Evolutionary conservation across 2,797 vertebrate species (phyloP).

Genomic region (Pogonophryne albipinna): DNA sequence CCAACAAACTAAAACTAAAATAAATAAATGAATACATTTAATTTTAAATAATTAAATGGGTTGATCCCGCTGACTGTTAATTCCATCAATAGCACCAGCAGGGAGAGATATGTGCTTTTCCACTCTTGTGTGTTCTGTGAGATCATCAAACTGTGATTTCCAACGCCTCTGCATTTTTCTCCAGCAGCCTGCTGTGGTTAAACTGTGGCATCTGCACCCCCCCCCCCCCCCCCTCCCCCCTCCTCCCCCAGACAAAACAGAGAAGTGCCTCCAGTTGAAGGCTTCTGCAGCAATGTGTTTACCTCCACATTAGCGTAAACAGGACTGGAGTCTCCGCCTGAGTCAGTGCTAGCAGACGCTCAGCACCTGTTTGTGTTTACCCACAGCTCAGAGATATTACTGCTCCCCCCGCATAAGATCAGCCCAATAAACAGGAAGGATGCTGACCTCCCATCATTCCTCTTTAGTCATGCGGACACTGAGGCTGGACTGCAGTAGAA

Average conservation of each 20-base stretch:
- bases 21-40: too few species aligned
- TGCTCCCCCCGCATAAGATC: slow-evolving; percentile 15
- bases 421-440: slow-evolving; percentile 20
- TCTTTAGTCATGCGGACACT: slow-evolving; percentile 10
- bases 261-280: slow-evolving; percentile 31
- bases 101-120: slow-evolving; percentile 18
- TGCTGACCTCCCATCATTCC: slow-evolving; percentile 27
- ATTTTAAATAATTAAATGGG: slow-evolving; percentile 3
- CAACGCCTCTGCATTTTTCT: slow-evolving; percentile 5
- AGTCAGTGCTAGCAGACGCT: slow-evolving; percentile 61
- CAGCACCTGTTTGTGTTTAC: slow-evolving; percentile 69
- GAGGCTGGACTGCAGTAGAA: slow-evolving; percentile 12
- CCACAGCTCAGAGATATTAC: slow-evolving; percentile 35
- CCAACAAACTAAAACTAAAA: too few species aligned
- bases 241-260: slow-evolving; percentile 8
- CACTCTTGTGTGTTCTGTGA: slow-evolving; percentile 9
- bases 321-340: slow-evolving; percentile 48
- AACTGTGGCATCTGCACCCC: slow-evolving; percentile 13
- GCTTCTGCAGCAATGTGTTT: slow-evolving; percentile 59
- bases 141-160: slow-evolving; percentile 39
- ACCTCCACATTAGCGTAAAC: slow-evolving; percentile 61
- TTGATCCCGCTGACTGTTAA: slow-evolving; percentile 56
- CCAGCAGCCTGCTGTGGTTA: slow-evolving; percentile 21
- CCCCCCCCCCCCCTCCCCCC: neutral
- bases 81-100: slow-evolving; percentile 45